These are phyloP conservation scores for Alviniconcha strummeri DNA, from an alignment of 2,888 invertebrate genomes.

Conservation along the genomic window DNA sequence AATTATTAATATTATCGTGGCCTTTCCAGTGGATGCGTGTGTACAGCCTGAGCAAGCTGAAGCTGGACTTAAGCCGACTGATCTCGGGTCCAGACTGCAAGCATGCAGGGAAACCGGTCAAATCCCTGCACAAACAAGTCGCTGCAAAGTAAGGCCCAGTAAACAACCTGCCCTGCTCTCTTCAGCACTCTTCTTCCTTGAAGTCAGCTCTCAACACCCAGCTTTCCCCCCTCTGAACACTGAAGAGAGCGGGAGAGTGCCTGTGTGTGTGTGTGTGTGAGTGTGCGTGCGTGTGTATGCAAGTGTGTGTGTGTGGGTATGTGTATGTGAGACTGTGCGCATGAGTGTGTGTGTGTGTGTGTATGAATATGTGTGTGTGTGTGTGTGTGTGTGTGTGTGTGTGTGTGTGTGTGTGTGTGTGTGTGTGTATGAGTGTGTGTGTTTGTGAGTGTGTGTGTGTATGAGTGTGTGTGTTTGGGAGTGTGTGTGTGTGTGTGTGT, in stretches of 20 bases:
- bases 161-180: no score
- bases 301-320: background rate
- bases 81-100: slow-evolving; percentile 72
- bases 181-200: no score
- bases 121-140: slow-evolving; percentile 65
- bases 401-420: background rate
- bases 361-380: background rate
- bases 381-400: slow-evolving; percentile 1
- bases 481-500: background rate
- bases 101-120: slow-evolving; percentile 67
- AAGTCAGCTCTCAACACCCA: no score
- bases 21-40: slow-evolving; percentile 68
- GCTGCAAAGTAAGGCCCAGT: slow-evolving; percentile 68
- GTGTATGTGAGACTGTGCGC: background rate
- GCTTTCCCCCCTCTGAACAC: background rate
- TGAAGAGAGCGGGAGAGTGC: no score
- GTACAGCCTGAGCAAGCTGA: slow-evolving; percentile 70
- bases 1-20: no score
- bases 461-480: background rate
- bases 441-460: background rate
- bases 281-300: background rate
- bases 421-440: background rate
- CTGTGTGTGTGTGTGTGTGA: background rate
- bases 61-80: slow-evolving; percentile 70
- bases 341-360: background rate